These are phyloP conservation scores for Andricus quercusramuli DNA, from an alignment of 2,888 invertebrate genomes.

Conservation along the genomic window DNA sequence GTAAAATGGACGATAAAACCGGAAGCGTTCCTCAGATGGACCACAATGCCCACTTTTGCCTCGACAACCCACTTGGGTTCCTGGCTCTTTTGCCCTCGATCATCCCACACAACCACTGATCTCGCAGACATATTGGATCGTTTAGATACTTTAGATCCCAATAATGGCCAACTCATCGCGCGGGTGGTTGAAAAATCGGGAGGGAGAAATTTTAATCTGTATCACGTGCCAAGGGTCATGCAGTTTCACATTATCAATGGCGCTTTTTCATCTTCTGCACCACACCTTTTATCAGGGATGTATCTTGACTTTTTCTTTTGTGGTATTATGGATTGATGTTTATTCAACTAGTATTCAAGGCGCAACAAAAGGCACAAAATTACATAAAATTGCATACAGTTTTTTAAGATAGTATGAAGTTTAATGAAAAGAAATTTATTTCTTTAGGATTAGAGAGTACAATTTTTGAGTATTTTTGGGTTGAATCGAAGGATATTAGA, in stretches of 20 bases:
- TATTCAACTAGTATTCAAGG: background rate
- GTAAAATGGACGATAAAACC: slow-evolving; percentile 49
- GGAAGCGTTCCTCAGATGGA: slow-evolving; percentile 50
- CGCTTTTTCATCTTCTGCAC: slow-evolving; percentile 36
- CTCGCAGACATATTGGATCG: slow-evolving; percentile 11
- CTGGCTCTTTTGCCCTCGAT: background rate
- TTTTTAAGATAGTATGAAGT: too few relatives aligned
- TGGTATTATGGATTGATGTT: background rate
- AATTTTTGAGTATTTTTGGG: too few relatives aligned
- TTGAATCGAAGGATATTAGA: too few relatives aligned
- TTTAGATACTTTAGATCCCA: slow-evolving; percentile 22
- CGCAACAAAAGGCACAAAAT: background rate
- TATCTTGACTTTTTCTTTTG: background rate
- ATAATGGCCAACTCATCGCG: slow-evolving; percentile 49
- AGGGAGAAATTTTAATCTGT: slow-evolving; percentile 53
- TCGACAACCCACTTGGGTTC: slow-evolving; percentile 20
- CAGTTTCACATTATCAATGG: slow-evolving; percentile 14
- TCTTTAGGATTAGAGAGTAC: too few relatives aligned
- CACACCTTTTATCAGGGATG: slow-evolving; percentile 2
- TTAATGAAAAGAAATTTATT: too few relatives aligned
- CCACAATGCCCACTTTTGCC: slow-evolving; percentile 50
- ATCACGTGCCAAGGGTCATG: slow-evolving; percentile 48
- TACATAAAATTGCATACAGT: too few relatives aligned
- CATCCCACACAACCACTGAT: background rate
- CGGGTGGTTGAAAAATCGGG: slow-evolving; percentile 52